A percentile compares a stretch with the other conserved stretches of the same genome.
Conservation (phyloP, 1,140 invertebrate species). For the Wasmannia auropunctata region DNA sequence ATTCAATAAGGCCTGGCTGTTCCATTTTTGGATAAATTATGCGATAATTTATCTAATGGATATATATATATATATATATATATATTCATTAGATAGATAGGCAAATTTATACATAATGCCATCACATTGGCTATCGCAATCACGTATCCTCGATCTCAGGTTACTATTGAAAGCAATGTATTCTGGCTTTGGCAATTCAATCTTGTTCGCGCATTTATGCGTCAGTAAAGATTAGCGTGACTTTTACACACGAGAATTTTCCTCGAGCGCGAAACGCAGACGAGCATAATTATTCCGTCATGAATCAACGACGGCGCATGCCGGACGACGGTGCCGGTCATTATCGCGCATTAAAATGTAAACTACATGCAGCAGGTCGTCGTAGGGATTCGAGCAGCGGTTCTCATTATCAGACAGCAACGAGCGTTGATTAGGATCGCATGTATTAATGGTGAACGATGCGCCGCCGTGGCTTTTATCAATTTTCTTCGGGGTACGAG, state of each 20-base stretch:
- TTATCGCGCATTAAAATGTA: slow-evolving; percentile 57
- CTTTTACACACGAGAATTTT: background rate
- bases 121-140: too few relatives aligned
- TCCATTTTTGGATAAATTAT: too few relatives aligned
- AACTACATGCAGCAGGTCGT: slow-evolving; percentile 36
- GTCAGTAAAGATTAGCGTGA: background rate
- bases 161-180: background rate
- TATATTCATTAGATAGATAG: too few relatives aligned
- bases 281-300: slow-evolving; percentile 27
- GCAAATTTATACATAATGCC: too few relatives aligned
- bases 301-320: slow-evolving; percentile 31
- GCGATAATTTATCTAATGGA: too few relatives aligned
- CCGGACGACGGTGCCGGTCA: slow-evolving; percentile 22
- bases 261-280: background rate
- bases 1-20: too few relatives aligned
- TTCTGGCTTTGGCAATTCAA: background rate
- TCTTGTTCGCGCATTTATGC: background rate
- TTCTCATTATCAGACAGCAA: slow-evolving; percentile 33
- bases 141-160: too few relatives aligned
- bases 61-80: too few relatives aligned
- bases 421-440: background rate
- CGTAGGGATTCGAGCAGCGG: slow-evolving; percentile 10
- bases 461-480: background rate
- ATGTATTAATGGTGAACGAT: background rate
- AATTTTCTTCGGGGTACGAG: background rate